phyloP scores from a whole-genome alignment of 1,140 invertebrate genomes.

The Sarcophaga bullata region DNA sequence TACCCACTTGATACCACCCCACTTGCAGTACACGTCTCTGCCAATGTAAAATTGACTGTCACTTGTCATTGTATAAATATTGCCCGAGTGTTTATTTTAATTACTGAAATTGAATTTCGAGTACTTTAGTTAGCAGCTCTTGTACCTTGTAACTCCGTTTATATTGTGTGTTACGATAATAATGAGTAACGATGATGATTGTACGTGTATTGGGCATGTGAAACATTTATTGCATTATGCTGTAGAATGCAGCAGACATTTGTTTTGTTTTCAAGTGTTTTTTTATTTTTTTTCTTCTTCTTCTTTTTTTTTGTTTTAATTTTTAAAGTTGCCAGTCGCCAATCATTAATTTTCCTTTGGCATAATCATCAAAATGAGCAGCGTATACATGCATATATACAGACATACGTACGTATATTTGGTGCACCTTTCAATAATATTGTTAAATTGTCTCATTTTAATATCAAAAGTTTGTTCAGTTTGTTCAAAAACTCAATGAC shows the following conservation, averaged over 20 bases:
- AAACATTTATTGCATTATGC: not conserved
- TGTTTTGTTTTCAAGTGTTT: not conserved
- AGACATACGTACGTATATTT: no score
- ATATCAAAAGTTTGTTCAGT: conserved; percentile 6
- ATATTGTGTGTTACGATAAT: not conserved
- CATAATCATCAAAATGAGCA: not conserved
- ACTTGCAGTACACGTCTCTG: not conserved
- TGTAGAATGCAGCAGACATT: not conserved
- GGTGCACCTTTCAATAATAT: no score
- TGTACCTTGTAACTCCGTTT: not conserved
- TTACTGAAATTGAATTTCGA: conserved; percentile 22
- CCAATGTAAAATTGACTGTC: not conserved
- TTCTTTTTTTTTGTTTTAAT: no score
- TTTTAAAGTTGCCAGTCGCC: not conserved
- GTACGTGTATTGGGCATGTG: not conserved
- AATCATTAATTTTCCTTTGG: not conserved
- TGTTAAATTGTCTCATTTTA: not conserved
- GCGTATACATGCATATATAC: not conserved
- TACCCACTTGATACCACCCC: no score
- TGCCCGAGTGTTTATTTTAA: not conserved
- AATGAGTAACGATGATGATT: not conserved
- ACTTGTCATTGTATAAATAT: not conserved
- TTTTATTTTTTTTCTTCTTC: no score
- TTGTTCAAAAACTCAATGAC: no score
- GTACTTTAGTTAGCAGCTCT: not conserved